Base-by-base conservation (phyloP, 2,113 vertebrate species). In the Prolemur simus region DNA sequence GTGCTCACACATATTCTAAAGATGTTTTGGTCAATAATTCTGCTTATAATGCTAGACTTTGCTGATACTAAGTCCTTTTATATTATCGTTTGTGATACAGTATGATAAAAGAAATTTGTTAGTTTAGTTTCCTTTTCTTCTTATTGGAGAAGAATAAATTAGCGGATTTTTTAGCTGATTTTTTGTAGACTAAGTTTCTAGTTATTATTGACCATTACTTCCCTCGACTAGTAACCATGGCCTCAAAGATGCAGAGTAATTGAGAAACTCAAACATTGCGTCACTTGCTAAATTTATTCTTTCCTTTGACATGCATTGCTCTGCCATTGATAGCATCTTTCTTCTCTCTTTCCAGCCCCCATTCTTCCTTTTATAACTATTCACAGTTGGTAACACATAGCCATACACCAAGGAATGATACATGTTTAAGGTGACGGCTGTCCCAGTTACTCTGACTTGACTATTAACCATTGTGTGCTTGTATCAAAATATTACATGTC, bases 81-180 rank as follows among this genome's bases (percentile, higher is more conserved):
- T 63, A 8, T 87, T 76, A 83, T 76, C 89, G 58, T 69, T 86
- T 95, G 21, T 81, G n/a, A 56, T 80, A 66, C 13, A 69, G 0
- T 56, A 32, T 63, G 74, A 39, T 74, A 12, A 80, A 86, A 82
- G 37, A 94, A 73, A 66, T 73, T 63, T 47, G 66, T 73, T 87
- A 89, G 0, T 90, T 73, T 87, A 89, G 0, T 90, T 66, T 93
- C 63, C 27, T 94, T 87, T 71, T 94, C 56, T 96, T 76, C 54
- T 76, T 47, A 18, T 20, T 64, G 39, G 14, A 63, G 29, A 76
- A 89, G 10, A 8, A 69, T 58, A 76, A 83, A 83, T 86, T 64
- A 93, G n/a, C 64, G 87, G 58, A 64, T 85, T 52, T 68, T 89
- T 64, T 68, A 83, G 34, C 11, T 86, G n/a, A 39, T 21, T 80